Evolutionary conservation across 2,113 vertebrate genomes (phyloP), one percentile per base, ranked within the genome.

Genomic region (Serilophus lunatus): DNA sequence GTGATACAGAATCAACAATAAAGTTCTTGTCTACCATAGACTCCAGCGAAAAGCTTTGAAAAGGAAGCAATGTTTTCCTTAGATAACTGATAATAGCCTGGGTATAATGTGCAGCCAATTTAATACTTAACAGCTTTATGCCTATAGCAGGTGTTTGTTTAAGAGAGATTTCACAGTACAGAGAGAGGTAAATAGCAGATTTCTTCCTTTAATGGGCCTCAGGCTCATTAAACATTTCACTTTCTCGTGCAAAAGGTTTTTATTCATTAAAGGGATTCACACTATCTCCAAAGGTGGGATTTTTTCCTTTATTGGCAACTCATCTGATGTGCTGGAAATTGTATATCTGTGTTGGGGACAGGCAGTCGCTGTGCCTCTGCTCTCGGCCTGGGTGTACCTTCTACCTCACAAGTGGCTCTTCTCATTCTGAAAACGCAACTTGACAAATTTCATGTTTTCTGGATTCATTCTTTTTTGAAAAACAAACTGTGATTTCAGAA

Each of bases 111-210:
- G 95, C 86, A 93, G 94, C 91, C 88, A 97, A 68, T 88, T 92
- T 84, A 78, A 91, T 84, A 94, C 89, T 96, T 80, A 90, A 82
- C 84, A 57, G 49, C 82, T 94, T 82, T 88, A n/a, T 70, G 50
- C 64, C 84, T 91, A 50, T 36, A 90, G 68, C 95, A 94, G 92
- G 66, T 95, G 93, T 95, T 95, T 95, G 94, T 91, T 95, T 86
- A 91, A 95, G 82, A 83, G 87, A 93, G 70, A 63, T 95, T 94
- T 94, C 92, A 56, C 82, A 74, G 87, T 61, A 78, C 57, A 49
- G 70, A 80, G 70, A 65, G 86, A 88, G 75, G 94, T 87, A 95
- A 95, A 93, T 35, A 86, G 96, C 84, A 88, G 75, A 88, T 92
- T 92, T 87, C 88, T 91, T 84, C 91, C 91, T 93, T 83, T 92